phyloP scores from a whole-genome alignment of 2,113 vertebrate species.

The Telmatochromis bifrenatus region DNA sequence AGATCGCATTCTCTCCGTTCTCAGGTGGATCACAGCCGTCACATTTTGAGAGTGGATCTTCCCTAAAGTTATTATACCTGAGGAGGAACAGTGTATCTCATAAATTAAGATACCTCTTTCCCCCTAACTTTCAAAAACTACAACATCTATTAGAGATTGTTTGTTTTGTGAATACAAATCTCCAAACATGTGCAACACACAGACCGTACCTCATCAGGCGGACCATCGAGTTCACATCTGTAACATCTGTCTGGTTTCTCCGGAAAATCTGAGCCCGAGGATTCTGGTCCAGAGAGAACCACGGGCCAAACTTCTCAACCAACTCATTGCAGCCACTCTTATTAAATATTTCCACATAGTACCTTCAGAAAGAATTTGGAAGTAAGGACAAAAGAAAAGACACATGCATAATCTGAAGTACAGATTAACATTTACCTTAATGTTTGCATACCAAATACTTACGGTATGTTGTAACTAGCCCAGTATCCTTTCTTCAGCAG shows the following conservation, averaged over 20 bases:
- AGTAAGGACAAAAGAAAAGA: background rate
- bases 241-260: conserved; percentile 82
- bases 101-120: background rate
- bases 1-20: conserved; percentile 87
- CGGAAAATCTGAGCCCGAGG: conserved; percentile 89
- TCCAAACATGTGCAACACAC: background rate
- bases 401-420: background rate
- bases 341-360: conserved; percentile 83
- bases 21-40: conserved; percentile 71
- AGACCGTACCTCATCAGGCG: conserved; percentile 83
- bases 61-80: conserved; percentile 88
- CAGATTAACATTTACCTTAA: background rate
- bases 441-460: conserved; percentile 38
- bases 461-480: conserved; percentile 97
- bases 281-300: conserved; percentile 84
- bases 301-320: conserved; percentile 82
- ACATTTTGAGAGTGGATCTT: conserved; percentile 83
- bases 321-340: conserved; percentile 78
- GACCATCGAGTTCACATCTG: conserved; percentile 83
- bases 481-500: conserved; percentile 84
- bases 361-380: conserved; percentile 60
- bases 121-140: background rate
- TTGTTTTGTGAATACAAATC: background rate
- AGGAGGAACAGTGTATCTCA: background rate
- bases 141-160: background rate